Evolutionary conservation across 2,797 vertebrate genomes (phyloP), one percentile per base, ranked within the genome.

Genomic region (Psittacula derbiana): DNA sequence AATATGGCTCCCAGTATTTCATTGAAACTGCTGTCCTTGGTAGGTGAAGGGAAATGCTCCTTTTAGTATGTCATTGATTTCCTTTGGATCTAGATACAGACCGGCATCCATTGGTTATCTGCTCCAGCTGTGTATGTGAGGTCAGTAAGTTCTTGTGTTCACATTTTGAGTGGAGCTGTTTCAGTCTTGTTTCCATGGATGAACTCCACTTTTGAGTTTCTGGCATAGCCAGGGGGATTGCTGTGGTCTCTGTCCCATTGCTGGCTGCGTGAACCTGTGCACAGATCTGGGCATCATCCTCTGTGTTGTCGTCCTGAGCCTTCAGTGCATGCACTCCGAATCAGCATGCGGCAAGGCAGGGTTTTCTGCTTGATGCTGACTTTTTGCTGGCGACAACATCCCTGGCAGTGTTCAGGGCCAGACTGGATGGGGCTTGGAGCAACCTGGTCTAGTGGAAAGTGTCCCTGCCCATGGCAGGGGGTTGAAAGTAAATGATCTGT

Each of bases 1-100:
- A 91, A 93, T 90, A 91, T 47, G 57, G 50, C 80, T 86, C 79
- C 91, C 49, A 18, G 69, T 89, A 74, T 96, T 95, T 95, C 82
- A 65, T 69, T 83, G 75, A 86, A 90, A 41, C 65, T 80, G 82
- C 80, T 75, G 52, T 91, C 74, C 44, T 55, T 65, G 69, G 87
- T 65, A 65, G 79, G 58, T 55, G 21, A 83, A 86, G 87, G 85
- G 67, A 67, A 91, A 53, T 62, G 36, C 52, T 82, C 43, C 46
- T 84, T 79, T 81, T 44, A 66, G 62, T 30, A 2, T 52, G 64
- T 31, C 30, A 17, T n/a, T 71, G 89, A 55, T 69, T 79, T 76
- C 67, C 80, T 71, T 44, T 70, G 72, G 64, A 47, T 90, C 52
- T 31, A 28, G 46, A 4, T 11, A 8, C 2, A 1, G 28, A 8